Base-by-base conservation (phyloP, 2,888 invertebrate genomes). In the Ischnura elegans region DNA sequence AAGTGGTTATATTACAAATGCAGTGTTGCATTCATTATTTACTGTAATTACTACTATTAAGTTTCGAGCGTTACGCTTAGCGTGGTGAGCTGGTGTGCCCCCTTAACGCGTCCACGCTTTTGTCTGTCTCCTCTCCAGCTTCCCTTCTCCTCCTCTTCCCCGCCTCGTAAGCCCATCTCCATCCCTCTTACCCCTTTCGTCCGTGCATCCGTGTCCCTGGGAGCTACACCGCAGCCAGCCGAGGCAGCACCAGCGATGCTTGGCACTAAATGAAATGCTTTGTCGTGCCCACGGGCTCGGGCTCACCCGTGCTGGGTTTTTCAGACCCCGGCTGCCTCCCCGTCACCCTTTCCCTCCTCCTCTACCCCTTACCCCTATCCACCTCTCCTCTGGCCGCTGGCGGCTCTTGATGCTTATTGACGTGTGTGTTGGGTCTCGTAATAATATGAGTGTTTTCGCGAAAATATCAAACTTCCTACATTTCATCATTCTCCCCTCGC, bases 261-360 rank as follows among this genome's bases (percentile, higher is more conserved):
- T 16, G 76, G 76, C 76, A 76, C 76, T 76, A 76, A 76, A 76
- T 76, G 76, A 76, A 76, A 76, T 76, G 76, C 76, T 76, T 76
- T 76, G 76, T 76, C 76, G 76, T 76, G 29, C 76, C 16, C 76
- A 76, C 29, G 76, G 76, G 76, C 36, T 76, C 29, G 29, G 61
- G n/a, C n/a, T n/a, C 5, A 29, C 13, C 76, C 76, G 29, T 36
- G 29, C 76, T 4, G 29, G 29, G 36, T 29, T 76, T 76, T 76
- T 76, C 76, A 61, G 61, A 25, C 61, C 61, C 25, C 19, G 61
- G 61, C 61, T 16, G 0, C 0, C 61, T 61, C 61, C 4, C 47
- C n/a, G 1, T 25, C 1, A 25, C 25, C n/a, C 61, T 61, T 16
- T 61, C 61, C 25, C n/a, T 61, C 21, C 25, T 61, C 8, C 25